phyloP scores from a whole-genome alignment of 2,113 vertebrate genomes.

The Stictonetta naevosa region DNA sequence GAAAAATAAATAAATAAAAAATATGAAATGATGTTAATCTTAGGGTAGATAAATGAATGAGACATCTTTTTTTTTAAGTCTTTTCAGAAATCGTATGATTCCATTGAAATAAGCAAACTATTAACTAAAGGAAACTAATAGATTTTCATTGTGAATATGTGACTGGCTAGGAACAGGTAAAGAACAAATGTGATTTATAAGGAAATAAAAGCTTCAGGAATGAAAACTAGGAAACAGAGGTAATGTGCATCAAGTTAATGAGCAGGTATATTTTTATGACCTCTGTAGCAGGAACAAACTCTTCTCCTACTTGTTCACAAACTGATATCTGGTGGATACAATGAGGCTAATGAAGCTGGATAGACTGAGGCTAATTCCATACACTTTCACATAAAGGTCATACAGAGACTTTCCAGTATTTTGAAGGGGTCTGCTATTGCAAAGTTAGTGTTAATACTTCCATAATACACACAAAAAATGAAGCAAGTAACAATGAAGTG shows the following conservation, averaged over 20 bases:
- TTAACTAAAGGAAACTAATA: neutral
- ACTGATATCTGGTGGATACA: rapidly evolving
- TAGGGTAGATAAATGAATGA: neutral
- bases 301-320: neutral
- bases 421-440: neutral
- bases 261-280: neutral
- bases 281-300: neutral
- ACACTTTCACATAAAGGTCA: neutral
- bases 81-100: neutral
- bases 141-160: neutral
- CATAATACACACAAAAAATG: neutral
- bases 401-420: neutral
- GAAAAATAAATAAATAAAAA: neutral
- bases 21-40: neutral
- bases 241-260: neutral
- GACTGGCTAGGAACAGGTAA: neutral
- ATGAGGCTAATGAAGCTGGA: too few relatives aligned
- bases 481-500: neutral
- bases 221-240: neutral
- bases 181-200: neutral
- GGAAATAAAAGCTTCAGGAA: neutral
- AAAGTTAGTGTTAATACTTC: neutral
- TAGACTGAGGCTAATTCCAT: neutral
- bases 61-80: neutral
- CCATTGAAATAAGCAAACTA: neutral